phyloP scores from a whole-genome alignment of 2,888 invertebrate species.

The Amiota communis region DNA sequence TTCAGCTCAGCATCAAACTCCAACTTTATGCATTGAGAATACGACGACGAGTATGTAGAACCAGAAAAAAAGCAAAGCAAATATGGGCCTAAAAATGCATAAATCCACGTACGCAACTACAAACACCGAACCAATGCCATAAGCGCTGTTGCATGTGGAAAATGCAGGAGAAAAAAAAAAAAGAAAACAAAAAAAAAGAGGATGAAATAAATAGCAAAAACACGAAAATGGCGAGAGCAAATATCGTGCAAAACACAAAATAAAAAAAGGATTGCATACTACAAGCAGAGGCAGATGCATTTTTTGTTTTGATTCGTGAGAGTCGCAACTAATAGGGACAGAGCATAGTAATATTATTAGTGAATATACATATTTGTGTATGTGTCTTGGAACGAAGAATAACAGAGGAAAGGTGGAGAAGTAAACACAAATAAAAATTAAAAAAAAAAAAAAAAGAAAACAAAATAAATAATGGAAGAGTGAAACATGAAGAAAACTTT shows the following conservation, averaged over 20 bases:
- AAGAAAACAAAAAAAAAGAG: no score
- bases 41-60: not conserved
- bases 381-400: conserved; percentile 22
- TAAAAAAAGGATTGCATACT: conserved; percentile 53
- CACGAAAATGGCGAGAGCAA: conserved; percentile 2
- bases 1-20: conserved; percentile 10
- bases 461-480: conserved; percentile 15
- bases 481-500: not conserved
- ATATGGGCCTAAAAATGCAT: conserved; percentile 29
- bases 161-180: not conserved
- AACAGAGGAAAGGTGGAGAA: conserved; percentile 31
- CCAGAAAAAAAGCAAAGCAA: conserved; percentile 5
- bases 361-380: conserved; percentile 37
- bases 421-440: conserved; percentile 29
- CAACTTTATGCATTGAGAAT: not conserved
- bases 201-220: not conserved
- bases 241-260: conserved; percentile 22
- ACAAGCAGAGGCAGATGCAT: conserved; percentile 51
- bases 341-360: conserved; percentile 30
- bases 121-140: not conserved
- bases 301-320: conserved; percentile 38
- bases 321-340: conserved; percentile 57
- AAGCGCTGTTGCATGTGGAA: conserved; percentile 13
- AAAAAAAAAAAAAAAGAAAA: conserved; percentile 13
- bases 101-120: conserved; percentile 3